Evolutionary conservation across 2,797 vertebrate species (phyloP).

Genomic region (Poeciliopsis presidionis): DNA sequence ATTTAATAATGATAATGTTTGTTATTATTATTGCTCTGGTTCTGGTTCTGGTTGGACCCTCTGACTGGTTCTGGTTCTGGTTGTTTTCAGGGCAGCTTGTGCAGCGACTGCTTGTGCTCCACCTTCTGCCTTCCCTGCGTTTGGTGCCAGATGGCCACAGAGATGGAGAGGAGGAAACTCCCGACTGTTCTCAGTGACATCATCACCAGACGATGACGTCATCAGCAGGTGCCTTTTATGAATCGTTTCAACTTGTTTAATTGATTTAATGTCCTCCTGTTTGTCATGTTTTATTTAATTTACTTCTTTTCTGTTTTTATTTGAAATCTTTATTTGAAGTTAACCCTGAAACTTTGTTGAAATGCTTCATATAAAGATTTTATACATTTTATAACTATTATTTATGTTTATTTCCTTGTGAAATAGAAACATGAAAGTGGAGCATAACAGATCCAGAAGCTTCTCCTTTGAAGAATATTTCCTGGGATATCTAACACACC

Average conservation of each 20-base stretch:
- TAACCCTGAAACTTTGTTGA: not conserved
- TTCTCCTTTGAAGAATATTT: not conserved
- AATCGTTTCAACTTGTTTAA: not conserved
- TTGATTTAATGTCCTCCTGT: not conserved
- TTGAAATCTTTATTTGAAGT: not conserved
- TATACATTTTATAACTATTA: not conserved
- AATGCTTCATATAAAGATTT: too few species aligned
- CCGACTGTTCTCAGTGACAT: conserved; percentile 60
- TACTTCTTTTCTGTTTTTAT: not conserved
- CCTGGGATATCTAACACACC: not conserved
- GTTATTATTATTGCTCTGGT: not conserved
- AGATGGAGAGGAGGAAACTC: conserved; percentile 55
- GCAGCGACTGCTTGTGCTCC: conserved; percentile 62
- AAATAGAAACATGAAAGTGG: not conserved
- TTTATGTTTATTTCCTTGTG: not conserved
- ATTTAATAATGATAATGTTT: not conserved
- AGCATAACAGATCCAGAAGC: too few species aligned
- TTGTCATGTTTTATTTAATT: not conserved
- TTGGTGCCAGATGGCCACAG: conserved; percentile 75
- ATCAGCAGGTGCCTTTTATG: not conserved
- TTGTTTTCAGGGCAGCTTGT: conserved; percentile 60
- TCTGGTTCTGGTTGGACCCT: not conserved
- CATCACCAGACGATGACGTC: conserved; percentile 15
- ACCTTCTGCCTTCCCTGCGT: conserved; percentile 63
- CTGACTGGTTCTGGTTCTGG: not conserved